These are phyloP conservation scores for Natrix natrix DNA, from an alignment of 2,797 vertebrate genomes.

Conservation along the genomic window DNA sequence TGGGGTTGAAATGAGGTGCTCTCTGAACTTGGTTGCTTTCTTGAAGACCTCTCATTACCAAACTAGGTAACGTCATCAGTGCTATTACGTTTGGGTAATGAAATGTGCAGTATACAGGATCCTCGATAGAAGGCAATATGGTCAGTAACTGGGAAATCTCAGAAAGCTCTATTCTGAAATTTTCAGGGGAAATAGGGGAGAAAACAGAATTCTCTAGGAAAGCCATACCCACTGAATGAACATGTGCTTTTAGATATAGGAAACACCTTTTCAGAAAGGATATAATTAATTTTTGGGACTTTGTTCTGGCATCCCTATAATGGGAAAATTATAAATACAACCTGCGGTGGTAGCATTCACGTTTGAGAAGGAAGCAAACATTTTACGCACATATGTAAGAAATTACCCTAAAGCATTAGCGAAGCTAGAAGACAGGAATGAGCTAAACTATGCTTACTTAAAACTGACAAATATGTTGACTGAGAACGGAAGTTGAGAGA, in stretches of 20 bases:
- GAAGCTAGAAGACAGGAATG: conserved; percentile 24
- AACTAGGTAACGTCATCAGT: no score
- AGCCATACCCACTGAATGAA: not conserved
- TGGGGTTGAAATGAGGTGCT: no score
- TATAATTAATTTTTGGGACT: conserved; percentile 35
- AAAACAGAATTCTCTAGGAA: not conserved
- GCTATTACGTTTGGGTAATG: no score
- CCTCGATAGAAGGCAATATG: no score
- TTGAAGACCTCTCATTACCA: no score
- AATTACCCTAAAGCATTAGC: conserved; percentile 31
- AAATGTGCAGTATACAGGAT: no score
- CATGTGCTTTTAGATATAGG: not conserved
- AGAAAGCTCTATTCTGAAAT: not conserved
- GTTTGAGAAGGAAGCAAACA: conserved; percentile 6
- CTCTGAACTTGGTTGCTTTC: no score
- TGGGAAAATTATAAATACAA: conserved; percentile 13
- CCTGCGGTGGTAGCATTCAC: conserved; percentile 13
- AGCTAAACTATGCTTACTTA: conserved; percentile 35
- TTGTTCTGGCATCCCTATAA: conserved; percentile 21
- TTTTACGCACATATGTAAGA: conserved; percentile 1
- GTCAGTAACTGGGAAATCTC: not conserved
- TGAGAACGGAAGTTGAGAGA: conserved; percentile 26
- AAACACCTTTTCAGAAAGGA: conserved; percentile 4
- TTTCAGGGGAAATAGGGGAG: not conserved
- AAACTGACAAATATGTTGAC: conserved; percentile 29